Evolutionary conservation across 2,113 vertebrate genomes (phyloP).

Genomic region (Gymnogyps californianus): DNA sequence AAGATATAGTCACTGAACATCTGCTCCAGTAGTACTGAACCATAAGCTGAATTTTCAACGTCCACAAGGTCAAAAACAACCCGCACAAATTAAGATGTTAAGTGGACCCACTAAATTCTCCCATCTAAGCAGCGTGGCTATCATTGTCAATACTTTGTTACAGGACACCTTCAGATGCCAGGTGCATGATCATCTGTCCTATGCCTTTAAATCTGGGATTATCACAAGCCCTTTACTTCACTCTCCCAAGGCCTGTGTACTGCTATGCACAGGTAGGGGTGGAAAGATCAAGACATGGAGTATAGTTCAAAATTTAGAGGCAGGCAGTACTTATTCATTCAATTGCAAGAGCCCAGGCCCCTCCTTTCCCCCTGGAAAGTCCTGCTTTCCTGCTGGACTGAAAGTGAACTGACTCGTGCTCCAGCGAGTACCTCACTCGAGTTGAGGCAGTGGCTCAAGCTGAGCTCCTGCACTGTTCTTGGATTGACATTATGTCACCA

Average conservation of each 20-base stretch:
- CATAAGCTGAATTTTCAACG: background rate
- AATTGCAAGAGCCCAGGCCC: background rate
- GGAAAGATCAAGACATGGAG: background rate
- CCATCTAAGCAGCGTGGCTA: background rate
- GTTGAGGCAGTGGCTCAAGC: background rate
- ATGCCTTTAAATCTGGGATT: background rate
- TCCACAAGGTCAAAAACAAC: background rate
- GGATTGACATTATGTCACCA: background rate
- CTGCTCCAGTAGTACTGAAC: background rate
- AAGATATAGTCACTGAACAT: background rate
- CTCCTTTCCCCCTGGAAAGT: background rate
- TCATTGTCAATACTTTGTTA: background rate
- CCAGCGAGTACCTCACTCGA: rapidly evolving
- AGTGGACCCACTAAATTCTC: background rate
- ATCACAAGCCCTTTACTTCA: background rate
- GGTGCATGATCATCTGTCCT: background rate
- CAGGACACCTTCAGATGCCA: background rate
- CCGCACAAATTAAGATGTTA: background rate
- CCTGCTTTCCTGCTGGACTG: background rate
- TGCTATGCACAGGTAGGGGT: background rate
- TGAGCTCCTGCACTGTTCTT: background rate
- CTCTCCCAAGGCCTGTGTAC: background rate
- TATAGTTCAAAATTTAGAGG: background rate
- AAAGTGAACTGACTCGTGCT: background rate
- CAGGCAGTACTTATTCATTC: background rate